phyloP scores from a whole-genome alignment of 2,113 vertebrate species.

The Nannobrachium achirus region DNA sequence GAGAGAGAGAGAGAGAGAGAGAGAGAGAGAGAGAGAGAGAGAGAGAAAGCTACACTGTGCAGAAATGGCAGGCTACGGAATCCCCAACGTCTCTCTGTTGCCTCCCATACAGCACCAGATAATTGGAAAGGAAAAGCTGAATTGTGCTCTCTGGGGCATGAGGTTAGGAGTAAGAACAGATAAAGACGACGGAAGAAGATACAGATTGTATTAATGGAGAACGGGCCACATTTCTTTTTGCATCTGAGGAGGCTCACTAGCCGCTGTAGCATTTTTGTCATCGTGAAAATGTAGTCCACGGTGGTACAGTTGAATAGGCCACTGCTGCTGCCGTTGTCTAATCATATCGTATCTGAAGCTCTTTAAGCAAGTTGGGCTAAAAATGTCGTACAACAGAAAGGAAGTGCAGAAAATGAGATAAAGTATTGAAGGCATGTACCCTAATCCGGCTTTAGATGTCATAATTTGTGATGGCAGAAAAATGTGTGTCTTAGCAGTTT shows the following conservation, averaged over 20 bases:
- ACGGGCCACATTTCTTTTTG: too few species aligned
- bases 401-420: constrained; percentile 44
- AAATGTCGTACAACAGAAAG: constrained; percentile 14
- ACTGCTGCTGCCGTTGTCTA: constrained; percentile 11
- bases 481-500: constrained; percentile 34
- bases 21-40: background rate
- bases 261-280: background rate
- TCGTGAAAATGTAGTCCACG: background rate
- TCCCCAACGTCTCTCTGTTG: too few species aligned
- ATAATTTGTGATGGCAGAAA: constrained; percentile 55
- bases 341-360: constrained; percentile 19
- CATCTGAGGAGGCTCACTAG: too few species aligned
- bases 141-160: constrained; percentile 11
- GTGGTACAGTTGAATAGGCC: constrained; percentile 4
- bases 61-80: too few species aligned
- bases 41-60: background rate
- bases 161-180: background rate
- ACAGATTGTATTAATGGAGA: background rate
- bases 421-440: constrained; percentile 43
- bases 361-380: constrained; percentile 10
- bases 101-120: too few species aligned
- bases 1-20: background rate
- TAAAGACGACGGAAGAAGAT: constrained; percentile 9
- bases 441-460: constrained; percentile 53
- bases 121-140: constrained; percentile 13